Base-by-base conservation (phyloP, 2,797 vertebrate genomes). In the Phrynocephalus forsythii region DNA sequence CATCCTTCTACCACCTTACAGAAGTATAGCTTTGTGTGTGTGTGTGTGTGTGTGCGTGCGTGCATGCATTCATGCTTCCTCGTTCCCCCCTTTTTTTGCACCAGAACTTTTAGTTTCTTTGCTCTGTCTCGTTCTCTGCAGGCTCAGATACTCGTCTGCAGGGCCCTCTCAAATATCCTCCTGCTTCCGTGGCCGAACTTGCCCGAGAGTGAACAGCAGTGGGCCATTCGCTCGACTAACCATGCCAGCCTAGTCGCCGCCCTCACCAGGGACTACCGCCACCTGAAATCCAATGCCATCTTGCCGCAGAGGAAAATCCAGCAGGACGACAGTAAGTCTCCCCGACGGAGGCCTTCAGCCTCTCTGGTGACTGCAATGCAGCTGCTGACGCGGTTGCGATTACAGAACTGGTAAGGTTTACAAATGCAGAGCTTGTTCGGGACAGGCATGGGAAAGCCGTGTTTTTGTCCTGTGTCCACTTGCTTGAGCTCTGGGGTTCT, bases 111-210 rank as follows among this genome's bases (percentile, higher is more conserved):
- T 56, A 30, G 63, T 8, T 76, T 78, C 52, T 2, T 4, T 84
- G 56, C 0, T 30, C 1, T 15, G 1, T 87, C 87, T 90, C 0
- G 0, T 78, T 77, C 78, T 26, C 85, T 82, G 2, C 88, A 99
- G 99, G 99, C 98, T 88, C 98, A 98, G 94, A 97, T 99, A 95
- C 87, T 99, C 92, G 98, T 99, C 90, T 99, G 98, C 95, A 95
- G 99, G 80, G 98, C 98, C 0, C 96, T 99, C 88, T 99, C 98
- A 6, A 99, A 99, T n/a, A 98, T 98, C 91, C 94, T 99, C 92
- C 91, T 99, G 87, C 97, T 99, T 69, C 98, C 99, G 0, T 99
- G 99, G 98, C 98, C 98, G 76, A 99, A 98, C 85, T 96, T 98
- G 63, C 97, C 98, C 0, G 99, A 99, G 95, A 97, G 91, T 0